Evolutionary conservation across 2,113 vertebrate genomes (phyloP), one percentile per base, ranked within the genome.

Genomic region (Grammomys surdaster): DNA sequence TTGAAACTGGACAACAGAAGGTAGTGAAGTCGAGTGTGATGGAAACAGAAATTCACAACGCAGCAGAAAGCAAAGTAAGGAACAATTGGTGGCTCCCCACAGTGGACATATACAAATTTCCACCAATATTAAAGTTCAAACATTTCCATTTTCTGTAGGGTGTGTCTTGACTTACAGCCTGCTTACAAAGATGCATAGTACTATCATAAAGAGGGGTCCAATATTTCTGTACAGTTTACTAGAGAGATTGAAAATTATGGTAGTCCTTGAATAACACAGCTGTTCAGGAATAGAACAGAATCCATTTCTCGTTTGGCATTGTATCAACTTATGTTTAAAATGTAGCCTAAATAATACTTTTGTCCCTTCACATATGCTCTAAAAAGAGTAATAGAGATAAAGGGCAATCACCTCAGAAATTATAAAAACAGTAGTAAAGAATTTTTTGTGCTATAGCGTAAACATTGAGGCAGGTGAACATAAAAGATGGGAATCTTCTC

Each of bases 311-410:
- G 14, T 72, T 28, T 24, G 31, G 11, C 40, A 13, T 14, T 31
- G 24, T 43, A 7, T 2, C 33, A 31, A 1, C 43, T 72, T 65
- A 19, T 6, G 28, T 54, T 85, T 91, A 17, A 48, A 92, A 89
- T 82, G 3, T 80, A 43, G 16, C 19, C 13, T 58, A 67, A 67
- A 43, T 60, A 63, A n/a, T 26, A 51, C 75, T 73, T 16, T 73
- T 40, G 8, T 4, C 19, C 19, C 40, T 43, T 26, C 40, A 46
- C 51, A 69, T 22, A 28, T 78, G 26, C 46, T 78, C 43, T 78
- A 33, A 31, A 31, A 36, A 60, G 36, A 92, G 12, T 67, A 95
- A 46, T 63, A 36, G 70, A 97, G 73, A 75, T 36, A 91, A 80
- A 95, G 11, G 33, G 7, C 58, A 43, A 91, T 70, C 16, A 16